Evolutionary conservation across 2,113 vertebrate genomes (phyloP).

Genomic region (Halcyon malimbica): DNA sequence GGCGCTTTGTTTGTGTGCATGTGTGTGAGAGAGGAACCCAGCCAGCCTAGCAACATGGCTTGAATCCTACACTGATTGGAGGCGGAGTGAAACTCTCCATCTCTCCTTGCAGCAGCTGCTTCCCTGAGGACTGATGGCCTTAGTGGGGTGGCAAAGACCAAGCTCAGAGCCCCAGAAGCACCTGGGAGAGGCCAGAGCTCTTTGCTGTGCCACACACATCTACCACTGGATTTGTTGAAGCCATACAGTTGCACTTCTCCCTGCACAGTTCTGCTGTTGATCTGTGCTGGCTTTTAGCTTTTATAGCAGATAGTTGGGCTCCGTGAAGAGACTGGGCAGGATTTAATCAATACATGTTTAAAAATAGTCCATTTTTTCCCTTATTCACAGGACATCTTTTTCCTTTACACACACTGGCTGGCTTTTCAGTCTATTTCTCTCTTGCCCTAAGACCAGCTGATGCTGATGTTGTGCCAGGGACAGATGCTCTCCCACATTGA

Average conservation of each 20-base stretch:
- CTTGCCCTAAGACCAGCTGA: not conserved
- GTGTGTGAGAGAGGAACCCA: not conserved
- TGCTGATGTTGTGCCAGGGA: not conserved
- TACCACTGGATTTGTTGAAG: not conserved
- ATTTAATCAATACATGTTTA: not conserved
- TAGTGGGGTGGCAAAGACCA: fast-evolving
- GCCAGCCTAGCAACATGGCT: not conserved
- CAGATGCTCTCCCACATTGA: not conserved
- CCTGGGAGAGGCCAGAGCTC: not conserved
- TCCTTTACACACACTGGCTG: too few species aligned
- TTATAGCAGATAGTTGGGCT: not conserved
- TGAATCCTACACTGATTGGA: not conserved
- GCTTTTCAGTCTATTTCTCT: not conserved
- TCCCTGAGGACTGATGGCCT: fast-evolving
- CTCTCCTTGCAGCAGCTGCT: not conserved
- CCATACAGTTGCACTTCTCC: not conserved
- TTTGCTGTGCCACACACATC: not conserved
- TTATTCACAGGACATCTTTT: not conserved
- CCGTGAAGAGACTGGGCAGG: not conserved
- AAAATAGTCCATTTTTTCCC: not conserved
- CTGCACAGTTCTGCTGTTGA: not conserved
- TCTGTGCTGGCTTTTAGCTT: not conserved
- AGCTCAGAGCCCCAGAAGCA: not conserved
- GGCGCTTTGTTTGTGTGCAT: not conserved
- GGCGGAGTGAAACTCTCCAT: not conserved